These are phyloP conservation scores for Hypomesus transpacificus DNA, from an alignment of 2,113 vertebrate genomes.

Conservation along the genomic window DNA sequence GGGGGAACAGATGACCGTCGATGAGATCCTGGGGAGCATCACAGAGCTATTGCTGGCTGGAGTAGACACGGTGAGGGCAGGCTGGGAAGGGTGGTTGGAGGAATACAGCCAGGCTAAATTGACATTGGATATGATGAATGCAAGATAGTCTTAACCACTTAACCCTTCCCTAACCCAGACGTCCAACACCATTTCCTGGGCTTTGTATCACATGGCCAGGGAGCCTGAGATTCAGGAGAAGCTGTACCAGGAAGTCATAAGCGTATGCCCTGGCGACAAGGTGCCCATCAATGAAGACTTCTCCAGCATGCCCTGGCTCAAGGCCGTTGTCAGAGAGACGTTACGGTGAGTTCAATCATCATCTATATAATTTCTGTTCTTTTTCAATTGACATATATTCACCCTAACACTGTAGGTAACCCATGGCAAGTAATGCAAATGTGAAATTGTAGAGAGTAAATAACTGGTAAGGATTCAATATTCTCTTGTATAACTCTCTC, in stretches of 20 bases:
- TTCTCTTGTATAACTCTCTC: not conserved
- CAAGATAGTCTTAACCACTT: too few species aligned
- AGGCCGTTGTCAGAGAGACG: constrained; percentile 73
- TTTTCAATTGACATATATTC: not conserved
- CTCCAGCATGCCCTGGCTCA: constrained; percentile 72
- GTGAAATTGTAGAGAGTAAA: not conserved
- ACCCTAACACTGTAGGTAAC: not conserved
- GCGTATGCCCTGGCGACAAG: constrained; percentile 62
- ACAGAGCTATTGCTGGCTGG: constrained; percentile 77
- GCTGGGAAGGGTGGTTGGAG: not conserved
- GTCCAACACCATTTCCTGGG: constrained; percentile 78
- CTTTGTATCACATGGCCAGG: constrained; percentile 69
- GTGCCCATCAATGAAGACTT: constrained; percentile 67
- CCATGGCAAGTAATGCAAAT: not conserved
- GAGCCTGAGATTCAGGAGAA: constrained; percentile 67
- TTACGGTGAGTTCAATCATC: constrained; percentile 63
- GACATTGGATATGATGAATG: too few species aligned
- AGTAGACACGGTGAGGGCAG: constrained; percentile 75
- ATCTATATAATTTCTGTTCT: not conserved
- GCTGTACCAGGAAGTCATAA: constrained; percentile 68
- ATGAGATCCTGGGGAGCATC: constrained; percentile 75
- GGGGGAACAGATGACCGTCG: constrained; percentile 67
- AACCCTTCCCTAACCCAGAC: constrained; percentile 55
- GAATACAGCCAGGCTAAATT: too few species aligned
- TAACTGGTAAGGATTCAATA: not conserved